phyloP scores from a whole-genome alignment of 2,888 invertebrate species.

The Heteromyza rotundicornis region DNA sequence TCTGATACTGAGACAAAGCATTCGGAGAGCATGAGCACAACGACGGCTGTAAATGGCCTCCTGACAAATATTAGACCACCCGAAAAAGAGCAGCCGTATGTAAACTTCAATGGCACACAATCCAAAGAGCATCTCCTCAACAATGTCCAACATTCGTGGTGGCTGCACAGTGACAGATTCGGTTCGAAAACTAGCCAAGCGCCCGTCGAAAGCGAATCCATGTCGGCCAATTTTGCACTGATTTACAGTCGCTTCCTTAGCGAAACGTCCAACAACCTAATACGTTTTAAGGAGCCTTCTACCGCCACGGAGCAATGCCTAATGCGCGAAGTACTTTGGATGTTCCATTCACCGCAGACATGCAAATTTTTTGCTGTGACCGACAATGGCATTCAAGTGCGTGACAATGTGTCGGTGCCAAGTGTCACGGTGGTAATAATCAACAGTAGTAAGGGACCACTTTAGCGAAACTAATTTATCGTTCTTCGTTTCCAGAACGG shows the following conservation, averaged over 20 bases:
- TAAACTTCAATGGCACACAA: conserved; percentile 39
- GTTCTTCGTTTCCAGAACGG: conserved; percentile 36
- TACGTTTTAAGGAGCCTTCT: conserved; percentile 38
- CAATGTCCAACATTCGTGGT: conserved; percentile 63
- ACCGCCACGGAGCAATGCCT: conserved; percentile 54
- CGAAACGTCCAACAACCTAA: conserved; percentile 35
- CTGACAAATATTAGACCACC: conserved; percentile 35
- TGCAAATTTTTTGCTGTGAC: conserved; percentile 51
- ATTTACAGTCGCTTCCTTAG: conserved; percentile 55
- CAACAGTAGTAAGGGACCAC: no score
- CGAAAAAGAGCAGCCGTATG: conserved; percentile 36
- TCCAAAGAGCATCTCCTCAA: conserved; percentile 52
- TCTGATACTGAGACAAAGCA: background rate
- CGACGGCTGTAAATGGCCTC: background rate
- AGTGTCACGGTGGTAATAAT: conserved; percentile 52
- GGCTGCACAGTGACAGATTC: conserved; percentile 44
- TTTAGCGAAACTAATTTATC: background rate
- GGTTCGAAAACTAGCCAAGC: conserved; percentile 24
- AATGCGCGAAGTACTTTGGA: conserved; percentile 59
- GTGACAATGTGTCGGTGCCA: conserved; percentile 49
- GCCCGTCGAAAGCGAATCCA: conserved; percentile 49
- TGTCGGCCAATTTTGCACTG: conserved; percentile 60
- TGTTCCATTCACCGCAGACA: conserved; percentile 53
- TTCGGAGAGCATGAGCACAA: conserved; percentile 7
- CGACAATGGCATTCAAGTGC: conserved; percentile 35